Percentiles rank a stretch among this genome's conserved stretches.
phyloP scores from a whole-genome alignment of 64 coral and sea anemone species.

The Porites lutea region DNA sequence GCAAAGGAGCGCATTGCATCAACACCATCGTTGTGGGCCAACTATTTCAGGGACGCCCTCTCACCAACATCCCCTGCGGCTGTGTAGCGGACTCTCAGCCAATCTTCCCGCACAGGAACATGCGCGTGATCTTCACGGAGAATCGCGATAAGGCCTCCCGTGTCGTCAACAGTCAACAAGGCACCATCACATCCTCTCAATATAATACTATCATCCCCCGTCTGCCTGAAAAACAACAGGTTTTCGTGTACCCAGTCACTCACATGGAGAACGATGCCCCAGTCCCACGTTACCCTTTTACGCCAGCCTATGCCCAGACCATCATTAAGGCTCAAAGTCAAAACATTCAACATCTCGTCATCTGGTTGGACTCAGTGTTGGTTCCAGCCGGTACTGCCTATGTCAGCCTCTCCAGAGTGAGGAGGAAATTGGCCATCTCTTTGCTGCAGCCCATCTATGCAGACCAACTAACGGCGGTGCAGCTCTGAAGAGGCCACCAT shows the following conservation, averaged over 20 bases:
- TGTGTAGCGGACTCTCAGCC: neutral
- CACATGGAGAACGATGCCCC: neutral
- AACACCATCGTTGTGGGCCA: neutral
- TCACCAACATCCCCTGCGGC: neutral
- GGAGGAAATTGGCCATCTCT: neutral
- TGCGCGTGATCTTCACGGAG: slow-evolving; percentile 21
- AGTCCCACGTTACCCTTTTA: neutral
- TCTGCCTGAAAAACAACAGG: neutral
- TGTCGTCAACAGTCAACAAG: slow-evolving; percentile 32
- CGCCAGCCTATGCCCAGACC: neutral
- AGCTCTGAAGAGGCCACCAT: too few species aligned
- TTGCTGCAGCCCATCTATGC: neutral
- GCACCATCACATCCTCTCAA: neutral
- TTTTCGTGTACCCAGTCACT: neutral
- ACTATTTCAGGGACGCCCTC: neutral
- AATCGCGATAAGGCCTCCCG: slow-evolving; percentile 15
- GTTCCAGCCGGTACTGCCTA: slow-evolving; percentile 4
- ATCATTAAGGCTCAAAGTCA: slow-evolving; percentile 52
- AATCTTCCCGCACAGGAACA: neutral
- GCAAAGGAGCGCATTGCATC: neutral
- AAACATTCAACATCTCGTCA: neutral
- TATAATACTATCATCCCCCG: neutral
- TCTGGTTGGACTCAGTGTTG: slow-evolving; percentile 13
- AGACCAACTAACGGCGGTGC: neutral
- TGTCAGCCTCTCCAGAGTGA: slow-evolving; percentile 9